These are phyloP conservation scores for Carassius gibelio DNA, from an alignment of 2,113 vertebrate species.

Conservation along the genomic window DNA sequence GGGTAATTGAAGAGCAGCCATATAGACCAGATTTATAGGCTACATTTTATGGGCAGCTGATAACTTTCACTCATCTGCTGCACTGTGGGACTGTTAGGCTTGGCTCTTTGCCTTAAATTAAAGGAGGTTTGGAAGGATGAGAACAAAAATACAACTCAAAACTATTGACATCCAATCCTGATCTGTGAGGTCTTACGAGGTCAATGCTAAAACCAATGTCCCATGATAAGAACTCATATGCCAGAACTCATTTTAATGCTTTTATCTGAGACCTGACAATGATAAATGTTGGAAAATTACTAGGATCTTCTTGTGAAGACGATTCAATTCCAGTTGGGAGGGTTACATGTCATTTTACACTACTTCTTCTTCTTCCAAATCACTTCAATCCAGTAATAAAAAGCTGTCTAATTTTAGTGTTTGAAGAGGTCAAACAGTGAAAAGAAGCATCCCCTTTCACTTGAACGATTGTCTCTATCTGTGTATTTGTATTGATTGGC, in stretches of 20 bases:
- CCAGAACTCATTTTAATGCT: conserved; percentile 3
- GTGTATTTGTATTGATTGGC: not conserved
- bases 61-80: conserved; percentile 10
- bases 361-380: no score
- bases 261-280: not conserved
- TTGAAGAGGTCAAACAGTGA: not conserved
- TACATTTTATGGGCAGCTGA: conserved; percentile 11
- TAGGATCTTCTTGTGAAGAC: not conserved
- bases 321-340: not conserved
- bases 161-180: not conserved
- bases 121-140: not conserved
- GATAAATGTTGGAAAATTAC: not conserved
- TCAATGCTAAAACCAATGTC: not conserved
- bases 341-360: not conserved
- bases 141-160: conserved; percentile 5
- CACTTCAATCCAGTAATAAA: not conserved
- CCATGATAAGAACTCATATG: not conserved
- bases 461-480: conserved; percentile 8
- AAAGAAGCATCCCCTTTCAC: conserved; percentile 12
- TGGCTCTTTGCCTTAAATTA: conserved; percentile 15
- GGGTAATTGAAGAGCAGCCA: conserved; percentile 39
- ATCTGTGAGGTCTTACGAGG: conserved; percentile 1
- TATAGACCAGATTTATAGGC: conserved; percentile 33
- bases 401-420: conserved; percentile 2
- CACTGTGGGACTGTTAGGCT: not conserved